Conservation (phyloP, 2,888 invertebrate species). For the Apantesis nais region DNA sequence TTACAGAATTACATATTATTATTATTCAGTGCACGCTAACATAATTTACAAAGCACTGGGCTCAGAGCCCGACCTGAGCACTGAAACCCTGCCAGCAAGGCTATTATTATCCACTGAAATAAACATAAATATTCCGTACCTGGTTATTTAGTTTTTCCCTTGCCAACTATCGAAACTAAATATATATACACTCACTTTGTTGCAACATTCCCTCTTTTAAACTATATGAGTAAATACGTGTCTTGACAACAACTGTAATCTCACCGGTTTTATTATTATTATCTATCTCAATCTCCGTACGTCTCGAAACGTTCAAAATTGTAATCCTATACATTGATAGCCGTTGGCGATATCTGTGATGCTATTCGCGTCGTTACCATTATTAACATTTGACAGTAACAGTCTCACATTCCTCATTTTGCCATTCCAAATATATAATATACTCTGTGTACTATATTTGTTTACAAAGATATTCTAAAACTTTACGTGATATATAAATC, state of each 20-base stretch:
- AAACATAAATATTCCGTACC: conserved; percentile 57
- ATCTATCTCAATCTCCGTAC: conserved; percentile 41
- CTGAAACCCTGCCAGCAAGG: conserved; percentile 58
- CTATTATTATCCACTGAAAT: conserved; percentile 61
- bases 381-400: conserved; percentile 11
- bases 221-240: conserved; percentile 39
- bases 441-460: background rate
- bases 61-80: conserved; percentile 40
- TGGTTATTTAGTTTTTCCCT: conserved; percentile 53
- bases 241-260: conserved; percentile 41
- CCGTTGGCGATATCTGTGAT: conserved; percentile 20
- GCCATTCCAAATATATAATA: background rate
- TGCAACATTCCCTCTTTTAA: conserved; percentile 26
- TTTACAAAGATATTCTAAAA: no score
- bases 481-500: no score
- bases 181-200: conserved; percentile 42
- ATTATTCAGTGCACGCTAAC: conserved; percentile 65
- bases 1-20: conserved; percentile 35
- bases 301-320: conserved; percentile 33
- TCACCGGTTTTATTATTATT: conserved; percentile 41
- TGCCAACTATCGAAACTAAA: conserved; percentile 44
- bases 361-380: conserved; percentile 5
- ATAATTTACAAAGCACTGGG: conserved; percentile 58
- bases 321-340: conserved; percentile 20
- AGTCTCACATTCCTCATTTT: conserved; percentile 3